Evolutionary conservation across 2,113 vertebrate species (phyloP).

Genomic region (Phalacrocorax pelagicus): DNA sequence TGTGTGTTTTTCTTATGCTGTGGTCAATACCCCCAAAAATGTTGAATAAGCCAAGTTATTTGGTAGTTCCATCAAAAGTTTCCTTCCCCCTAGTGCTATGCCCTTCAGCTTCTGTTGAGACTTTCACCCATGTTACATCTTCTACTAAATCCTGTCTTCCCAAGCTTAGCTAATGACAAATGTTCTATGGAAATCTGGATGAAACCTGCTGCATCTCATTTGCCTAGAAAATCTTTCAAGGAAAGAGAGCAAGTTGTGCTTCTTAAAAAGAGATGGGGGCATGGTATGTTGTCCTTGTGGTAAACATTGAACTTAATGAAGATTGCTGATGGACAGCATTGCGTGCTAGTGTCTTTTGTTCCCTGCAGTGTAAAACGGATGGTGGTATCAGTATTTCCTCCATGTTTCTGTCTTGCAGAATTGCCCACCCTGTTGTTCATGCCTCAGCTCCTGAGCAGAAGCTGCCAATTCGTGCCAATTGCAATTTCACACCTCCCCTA

Average conservation of each 20-base stretch:
- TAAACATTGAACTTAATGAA: slow-evolving; percentile 47
- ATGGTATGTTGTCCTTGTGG: background rate
- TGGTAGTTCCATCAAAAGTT: background rate
- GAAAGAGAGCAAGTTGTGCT: slow-evolving; percentile 28
- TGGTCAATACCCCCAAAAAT: background rate
- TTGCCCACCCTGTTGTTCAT: background rate
- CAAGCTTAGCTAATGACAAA: slow-evolving; percentile 48
- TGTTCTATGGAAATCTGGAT: slow-evolving; percentile 43
- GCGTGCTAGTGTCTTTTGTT: slow-evolving; percentile 32
- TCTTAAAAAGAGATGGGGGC: background rate
- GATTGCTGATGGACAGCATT: slow-evolving; percentile 22
- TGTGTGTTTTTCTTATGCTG: background rate
- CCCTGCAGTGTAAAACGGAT: background rate
- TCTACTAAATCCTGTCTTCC: slow-evolving; percentile 21
- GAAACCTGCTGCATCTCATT: slow-evolving; percentile 68
- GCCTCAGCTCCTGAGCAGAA: background rate
- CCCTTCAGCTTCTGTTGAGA: background rate
- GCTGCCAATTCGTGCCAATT: slow-evolving; percentile 36
- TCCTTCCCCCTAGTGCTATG: background rate
- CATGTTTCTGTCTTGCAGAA: background rate
- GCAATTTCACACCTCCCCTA: slow-evolving; percentile 13
- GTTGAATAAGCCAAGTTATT: background rate
- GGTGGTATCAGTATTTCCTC: background rate
- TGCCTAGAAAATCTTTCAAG: slow-evolving; percentile 42
- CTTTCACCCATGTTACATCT: background rate